Evolutionary conservation across 2,113 vertebrate species (phyloP).

Genomic region (Epinephelus cyanopodus): DNA sequence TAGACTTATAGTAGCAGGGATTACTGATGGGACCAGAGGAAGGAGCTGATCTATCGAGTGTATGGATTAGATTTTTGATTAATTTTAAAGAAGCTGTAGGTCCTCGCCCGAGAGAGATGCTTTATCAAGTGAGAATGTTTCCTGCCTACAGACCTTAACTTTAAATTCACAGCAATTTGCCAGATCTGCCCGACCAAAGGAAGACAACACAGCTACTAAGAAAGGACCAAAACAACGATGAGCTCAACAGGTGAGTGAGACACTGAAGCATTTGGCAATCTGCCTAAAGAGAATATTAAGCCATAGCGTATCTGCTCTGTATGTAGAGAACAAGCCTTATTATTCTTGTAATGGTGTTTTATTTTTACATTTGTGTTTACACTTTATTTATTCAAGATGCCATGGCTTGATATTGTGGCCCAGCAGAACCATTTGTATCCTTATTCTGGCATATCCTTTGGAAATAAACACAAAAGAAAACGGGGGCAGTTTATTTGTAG

Average conservation of each 20-base stretch:
- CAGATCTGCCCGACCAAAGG: slow-evolving; percentile 95
- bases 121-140: background rate
- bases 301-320: background rate
- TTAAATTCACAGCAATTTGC: slow-evolving; percentile 90
- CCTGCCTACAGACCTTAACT: slow-evolving; percentile 70
- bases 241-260: slow-evolving; percentile 68
- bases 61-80: background rate
- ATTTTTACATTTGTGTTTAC: slow-evolving; percentile 65
- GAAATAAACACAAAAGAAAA: slow-evolving; percentile 22
- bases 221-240: slow-evolving; percentile 71
- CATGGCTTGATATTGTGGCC: slow-evolving; percentile 80
- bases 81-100: background rate
- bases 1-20: background rate
- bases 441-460: slow-evolving; percentile 86
- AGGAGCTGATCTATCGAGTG: background rate
- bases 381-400: slow-evolving; percentile 85
- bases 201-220: slow-evolving; percentile 83
- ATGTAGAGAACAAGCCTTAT: slow-evolving; percentile 19
- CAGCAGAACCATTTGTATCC: slow-evolving; percentile 84
- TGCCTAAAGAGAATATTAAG: background rate
- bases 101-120: background rate
- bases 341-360: slow-evolving; percentile 55
- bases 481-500: slow-evolving; percentile 31
- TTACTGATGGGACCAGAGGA: background rate
- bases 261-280: background rate